A percentile compares a stretch with the other conserved stretches of the same genome.
Evolutionary conservation across 2,888 invertebrate genomes (phyloP).

Genomic region (Deilephila elpenor): DNA sequence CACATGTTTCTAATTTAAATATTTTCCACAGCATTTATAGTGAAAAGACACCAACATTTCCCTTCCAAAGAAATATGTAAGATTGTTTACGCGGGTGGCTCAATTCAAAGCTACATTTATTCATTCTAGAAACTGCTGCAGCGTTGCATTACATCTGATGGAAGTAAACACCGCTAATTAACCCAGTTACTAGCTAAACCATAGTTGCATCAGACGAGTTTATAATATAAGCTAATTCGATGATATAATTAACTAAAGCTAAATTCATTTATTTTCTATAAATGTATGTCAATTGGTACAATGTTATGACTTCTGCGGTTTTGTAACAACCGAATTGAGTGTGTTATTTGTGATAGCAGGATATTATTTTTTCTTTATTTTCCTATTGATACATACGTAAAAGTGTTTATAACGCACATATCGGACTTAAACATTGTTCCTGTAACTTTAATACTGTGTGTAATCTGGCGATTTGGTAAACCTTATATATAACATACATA

Average conservation of each 20-base stretch:
- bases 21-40: background rate
- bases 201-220: constrained; percentile 6
- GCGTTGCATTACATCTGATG: constrained; percentile 45
- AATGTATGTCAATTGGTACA: background rate
- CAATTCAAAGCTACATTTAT: constrained; percentile 45
- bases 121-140: constrained; percentile 48
- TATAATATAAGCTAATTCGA: background rate
- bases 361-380: too few species aligned
- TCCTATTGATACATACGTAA: too few species aligned
- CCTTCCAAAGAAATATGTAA: background rate
- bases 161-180: constrained; percentile 50
- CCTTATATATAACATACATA: too few species aligned
- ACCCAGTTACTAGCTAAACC: constrained; percentile 43
- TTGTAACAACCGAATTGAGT: background rate
- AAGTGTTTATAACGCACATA: too few species aligned
- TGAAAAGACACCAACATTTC: background rate
- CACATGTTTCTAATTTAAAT: background rate
- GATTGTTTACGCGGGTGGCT: constrained; percentile 29
- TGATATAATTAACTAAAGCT: constrained; percentile 7
- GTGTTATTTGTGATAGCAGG: too few species aligned
- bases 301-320: background rate
- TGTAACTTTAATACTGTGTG: too few species aligned
- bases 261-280: background rate
- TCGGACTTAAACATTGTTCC: too few species aligned
- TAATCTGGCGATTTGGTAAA: too few species aligned